These are phyloP conservation scores for Neomorphus geoffroyi DNA, from an alignment of 2,797 vertebrate genomes.

Conservation along the genomic window DNA sequence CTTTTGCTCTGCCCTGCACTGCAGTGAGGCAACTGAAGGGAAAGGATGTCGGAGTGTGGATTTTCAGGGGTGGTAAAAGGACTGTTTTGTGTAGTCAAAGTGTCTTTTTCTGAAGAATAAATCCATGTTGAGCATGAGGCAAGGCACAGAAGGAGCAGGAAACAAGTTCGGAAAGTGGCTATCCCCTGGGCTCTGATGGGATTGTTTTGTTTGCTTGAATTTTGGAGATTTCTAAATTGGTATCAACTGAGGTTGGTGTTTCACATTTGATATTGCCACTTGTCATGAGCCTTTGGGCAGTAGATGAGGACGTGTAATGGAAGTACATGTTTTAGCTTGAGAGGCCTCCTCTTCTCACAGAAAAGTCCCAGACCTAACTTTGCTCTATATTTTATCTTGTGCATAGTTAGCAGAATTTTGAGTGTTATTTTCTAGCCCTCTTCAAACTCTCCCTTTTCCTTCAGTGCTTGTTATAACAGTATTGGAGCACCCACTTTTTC, in stretches of 20 bases:
- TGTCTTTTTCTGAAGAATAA: neutral
- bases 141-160: neutral
- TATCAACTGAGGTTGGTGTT: neutral
- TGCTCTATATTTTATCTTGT: neutral
- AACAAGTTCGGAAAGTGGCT: neutral
- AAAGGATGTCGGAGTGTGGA: neutral
- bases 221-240: neutral
- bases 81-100: neutral
- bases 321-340: neutral
- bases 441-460: neutral
- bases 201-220: neutral
- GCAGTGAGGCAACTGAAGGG: neutral
- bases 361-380: neutral
- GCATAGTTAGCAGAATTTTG: neutral
- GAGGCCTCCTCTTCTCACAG: neutral
- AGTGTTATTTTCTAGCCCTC: neutral
- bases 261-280: neutral
- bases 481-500: neutral
- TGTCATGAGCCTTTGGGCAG: neutral
- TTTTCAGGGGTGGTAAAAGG: neutral
- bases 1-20: neutral
- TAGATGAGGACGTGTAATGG: neutral
- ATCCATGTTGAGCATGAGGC: neutral
- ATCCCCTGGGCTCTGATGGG: neutral
- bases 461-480: neutral